phyloP scores from a whole-genome alignment of 2,888 invertebrate genomes.

The Epistrophella euchroma region DNA sequence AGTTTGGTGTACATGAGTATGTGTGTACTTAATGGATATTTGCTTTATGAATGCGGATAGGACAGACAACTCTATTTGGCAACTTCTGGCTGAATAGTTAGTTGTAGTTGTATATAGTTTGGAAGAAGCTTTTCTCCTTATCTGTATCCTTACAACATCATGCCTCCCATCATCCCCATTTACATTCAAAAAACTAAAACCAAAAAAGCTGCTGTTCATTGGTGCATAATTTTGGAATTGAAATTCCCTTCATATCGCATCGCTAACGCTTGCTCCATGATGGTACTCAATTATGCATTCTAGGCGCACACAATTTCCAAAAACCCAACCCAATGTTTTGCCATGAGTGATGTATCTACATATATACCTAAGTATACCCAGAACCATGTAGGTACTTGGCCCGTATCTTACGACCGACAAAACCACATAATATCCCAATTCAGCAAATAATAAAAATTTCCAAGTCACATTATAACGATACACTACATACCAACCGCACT shows the following conservation, averaged over 20 bases:
- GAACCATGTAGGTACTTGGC: too few species aligned
- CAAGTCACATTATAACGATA: constrained; percentile 44
- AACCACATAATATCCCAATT: constrained; percentile 54
- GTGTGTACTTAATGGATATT: constrained; percentile 53
- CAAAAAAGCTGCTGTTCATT: constrained; percentile 49
- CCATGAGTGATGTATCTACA: background rate
- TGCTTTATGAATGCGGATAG: constrained; percentile 72
- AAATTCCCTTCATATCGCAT: constrained; percentile 59
- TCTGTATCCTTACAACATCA: background rate
- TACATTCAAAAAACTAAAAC: background rate
- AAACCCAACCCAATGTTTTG: background rate
- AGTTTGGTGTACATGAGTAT: background rate
- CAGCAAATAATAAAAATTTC: constrained; percentile 62
- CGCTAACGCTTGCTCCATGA: constrained; percentile 39
- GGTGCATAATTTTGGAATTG: constrained; percentile 62
- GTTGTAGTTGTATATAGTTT: constrained; percentile 15
- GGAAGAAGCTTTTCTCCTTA: background rate
- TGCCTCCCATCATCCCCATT: background rate
- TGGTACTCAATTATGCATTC: constrained; percentile 70
- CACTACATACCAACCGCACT: constrained; percentile 15
- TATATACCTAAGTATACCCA: background rate
- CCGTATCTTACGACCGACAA: constrained; percentile 52
- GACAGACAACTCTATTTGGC: constrained; percentile 57
- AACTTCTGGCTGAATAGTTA: constrained; percentile 37
- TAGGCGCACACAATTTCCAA: constrained; percentile 29